Evolutionary conservation across 2,113 vertebrate species (phyloP), one percentile per base, ranked within the genome.

Genomic region (Paedocypris sp.): DNA sequence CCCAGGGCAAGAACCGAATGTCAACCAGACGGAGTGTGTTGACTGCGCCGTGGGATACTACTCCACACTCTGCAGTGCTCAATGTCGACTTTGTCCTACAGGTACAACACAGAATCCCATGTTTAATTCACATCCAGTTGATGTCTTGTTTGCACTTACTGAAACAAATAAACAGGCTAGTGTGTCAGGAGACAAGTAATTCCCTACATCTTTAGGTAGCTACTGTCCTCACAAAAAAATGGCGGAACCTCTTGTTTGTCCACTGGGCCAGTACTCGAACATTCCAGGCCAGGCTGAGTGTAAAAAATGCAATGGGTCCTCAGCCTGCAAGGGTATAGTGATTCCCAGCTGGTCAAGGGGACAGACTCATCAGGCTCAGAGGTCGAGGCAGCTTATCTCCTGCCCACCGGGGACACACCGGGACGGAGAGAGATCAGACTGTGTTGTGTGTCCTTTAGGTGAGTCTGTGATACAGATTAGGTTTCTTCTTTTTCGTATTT

Each of bases 21-120:
- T 47, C 0, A 62, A 74, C 57, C 74, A 64, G 52, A 81, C 75
- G 1, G 54, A 18, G 2, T 90, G 82, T 49, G 56, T 74, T 5
- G 47, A 77, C 63, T 88, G 85, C 19, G 1, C 60, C 29, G 70
- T 73, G 2, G 86, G 77, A 4, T 75, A 74, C 63, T 86, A 73
- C 71, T 81, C 87, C 39, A 62, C 71, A 9, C 53, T 75, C 39
- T 83, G 74, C 11, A 26, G 71, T 22, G 25, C 36, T 5, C 69
- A 62, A 3, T 87, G 83, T 73, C 76, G 83, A 41, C 76, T 64
- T 29, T 91, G 87, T 77, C 84, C 84, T n/a, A 65, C 78, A 82
- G 89, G 91, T 91, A 76, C 49, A 72, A 6, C 23, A 33, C 18
- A 26, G 33, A 38, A n/a, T 62, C 52, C 20, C 48, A 52, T 64